Conservation (phyloP, 2,888 invertebrate genomes). For the Ellobium chinense region DNA sequence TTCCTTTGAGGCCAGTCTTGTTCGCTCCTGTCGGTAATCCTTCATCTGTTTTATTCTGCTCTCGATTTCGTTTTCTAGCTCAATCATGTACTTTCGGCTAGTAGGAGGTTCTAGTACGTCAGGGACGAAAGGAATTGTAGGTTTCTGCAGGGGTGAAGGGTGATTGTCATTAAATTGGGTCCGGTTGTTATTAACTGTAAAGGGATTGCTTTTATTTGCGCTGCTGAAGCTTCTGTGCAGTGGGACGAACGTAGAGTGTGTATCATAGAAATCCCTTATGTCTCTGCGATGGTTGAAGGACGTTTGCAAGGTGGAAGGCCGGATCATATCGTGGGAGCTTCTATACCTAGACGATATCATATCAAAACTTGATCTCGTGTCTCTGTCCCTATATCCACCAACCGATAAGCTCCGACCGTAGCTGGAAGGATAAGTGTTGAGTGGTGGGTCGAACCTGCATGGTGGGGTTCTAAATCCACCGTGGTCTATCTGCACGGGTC, state of each 20-base stretch:
- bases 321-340: neutral
- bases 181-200: too few relatives aligned
- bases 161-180: too few relatives aligned
- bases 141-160: too few relatives aligned
- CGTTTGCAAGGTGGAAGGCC: neutral
- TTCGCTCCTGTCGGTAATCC: neutral
- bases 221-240: too few relatives aligned
- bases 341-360: neutral
- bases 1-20: neutral
- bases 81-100: too few relatives aligned
- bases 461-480: neutral
- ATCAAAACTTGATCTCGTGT: neutral
- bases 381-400: neutral
- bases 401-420: neutral
- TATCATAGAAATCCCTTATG: too few relatives aligned
- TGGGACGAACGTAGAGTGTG: too few relatives aligned
- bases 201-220: too few relatives aligned
- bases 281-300: neutral
- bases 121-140: too few relatives aligned
- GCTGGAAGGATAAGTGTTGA: neutral
- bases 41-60: conserved; percentile 10
- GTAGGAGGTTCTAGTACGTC: too few relatives aligned
- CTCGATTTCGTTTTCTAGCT: conserved; percentile 24
- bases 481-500: conserved; percentile 13
- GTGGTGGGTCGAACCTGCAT: neutral